Conservation (phyloP, 2,888 invertebrate species). For the Callyntrura guangdongensis region DNA sequence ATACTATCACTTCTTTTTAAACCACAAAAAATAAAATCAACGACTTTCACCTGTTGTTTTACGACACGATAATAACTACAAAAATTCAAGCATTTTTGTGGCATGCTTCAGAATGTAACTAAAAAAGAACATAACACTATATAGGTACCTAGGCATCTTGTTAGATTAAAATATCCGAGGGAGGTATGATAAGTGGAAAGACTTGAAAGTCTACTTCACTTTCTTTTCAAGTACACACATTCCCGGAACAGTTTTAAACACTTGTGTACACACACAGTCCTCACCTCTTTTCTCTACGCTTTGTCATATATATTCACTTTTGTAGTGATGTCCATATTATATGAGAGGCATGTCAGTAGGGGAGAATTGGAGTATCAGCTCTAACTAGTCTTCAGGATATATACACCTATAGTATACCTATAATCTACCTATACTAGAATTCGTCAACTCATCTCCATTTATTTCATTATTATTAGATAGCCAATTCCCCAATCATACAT, state of each 20-base stretch:
- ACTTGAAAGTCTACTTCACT: neutral
- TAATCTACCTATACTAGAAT: neutral
- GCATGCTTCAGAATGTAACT: neutral
- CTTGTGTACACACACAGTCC: too few relatives aligned
- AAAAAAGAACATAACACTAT: neutral
- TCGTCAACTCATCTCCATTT: neutral
- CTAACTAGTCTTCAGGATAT: neutral
- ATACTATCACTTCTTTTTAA: neutral
- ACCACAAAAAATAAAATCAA: neutral
- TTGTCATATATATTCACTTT: neutral
- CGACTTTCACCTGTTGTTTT: constrained; percentile 41
- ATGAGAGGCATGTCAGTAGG: too few relatives aligned
- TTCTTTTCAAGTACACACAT: constrained; percentile 10
- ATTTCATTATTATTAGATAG: neutral
- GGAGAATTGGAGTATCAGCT: constrained; percentile 30
- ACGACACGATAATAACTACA: neutral
- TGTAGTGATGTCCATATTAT: too few relatives aligned
- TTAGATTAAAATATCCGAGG: constrained; percentile 26
- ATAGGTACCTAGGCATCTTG: neutral
- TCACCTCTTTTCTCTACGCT: neutral
- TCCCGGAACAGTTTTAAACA: neutral
- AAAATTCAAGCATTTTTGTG: constrained; percentile 15
- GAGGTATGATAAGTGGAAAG: neutral
- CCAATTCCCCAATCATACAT: too few relatives aligned
- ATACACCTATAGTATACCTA: neutral